Evolutionary conservation across 2,888 invertebrate genomes (phyloP), one percentile per base, ranked within the genome.

Genomic region (Baccha elongata): DNA sequence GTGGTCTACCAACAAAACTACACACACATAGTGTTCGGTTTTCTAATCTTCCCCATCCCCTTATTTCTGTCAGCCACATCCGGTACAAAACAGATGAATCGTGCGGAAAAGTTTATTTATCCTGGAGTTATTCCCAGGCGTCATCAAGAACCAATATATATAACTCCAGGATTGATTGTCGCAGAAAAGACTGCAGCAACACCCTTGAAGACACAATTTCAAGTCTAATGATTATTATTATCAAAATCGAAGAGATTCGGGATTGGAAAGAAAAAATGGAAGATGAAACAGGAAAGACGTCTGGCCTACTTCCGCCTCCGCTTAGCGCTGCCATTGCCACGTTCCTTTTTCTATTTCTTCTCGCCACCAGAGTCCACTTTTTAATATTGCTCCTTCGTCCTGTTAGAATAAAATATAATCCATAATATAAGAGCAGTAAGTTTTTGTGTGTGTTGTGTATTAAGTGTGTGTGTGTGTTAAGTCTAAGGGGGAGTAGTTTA

Each of bases 21-120:
- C 17, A 62, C 46, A 71, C 67, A 60, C 58, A 62, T 35, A 55
- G 44, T 35, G 8, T 29, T 17, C 11, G 21, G 21, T 29, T 60
- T 15, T 10, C 29, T 15, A n/a, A n/a, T n/a, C n/a, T n/a, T n/a
- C n/a, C 11, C 21, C 46, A 35, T 32, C 23, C 15, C 4, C 40
- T 26, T 1, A 37, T 13, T 13, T 29, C 19, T 48, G 17, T 60
- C 52, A 55, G 23, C 69, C 42, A 17, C 78, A 72, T 11, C 71
- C 50, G 52, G 48, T 13, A 64, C 69, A 52, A 68, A 83, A 72
- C 52, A 72, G 72, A 78, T 64, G 68, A 78, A 44, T 78, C 68
- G 72, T 78, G 65, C 35, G 67, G 78, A 78, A 76, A 83, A 73
- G 72, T 83, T 67, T 83, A 78, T 72, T 72, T 83, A 83, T 83